Evolutionary conservation across 2,888 invertebrate genomes (phyloP).

Genomic region (Epirrita christyi): DNA sequence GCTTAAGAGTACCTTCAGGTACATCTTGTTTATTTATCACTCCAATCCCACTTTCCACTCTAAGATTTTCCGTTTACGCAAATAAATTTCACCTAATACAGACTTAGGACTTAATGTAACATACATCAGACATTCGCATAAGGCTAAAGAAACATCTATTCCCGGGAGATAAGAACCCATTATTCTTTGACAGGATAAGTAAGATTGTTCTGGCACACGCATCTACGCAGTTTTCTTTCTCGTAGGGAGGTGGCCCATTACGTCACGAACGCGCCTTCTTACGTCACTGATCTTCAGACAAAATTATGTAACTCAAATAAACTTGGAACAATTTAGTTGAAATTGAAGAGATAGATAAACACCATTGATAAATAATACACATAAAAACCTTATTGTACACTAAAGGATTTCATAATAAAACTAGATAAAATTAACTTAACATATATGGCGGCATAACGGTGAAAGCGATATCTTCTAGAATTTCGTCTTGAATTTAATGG

Average conservation of each 20-base stretch:
- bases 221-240: slow-evolving; percentile 17
- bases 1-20: not conserved
- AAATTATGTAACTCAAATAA: not conserved
- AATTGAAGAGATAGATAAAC: too few relatives aligned
- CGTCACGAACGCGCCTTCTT: slow-evolving; percentile 14
- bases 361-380: too few relatives aligned
- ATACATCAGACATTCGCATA: slow-evolving; percentile 26
- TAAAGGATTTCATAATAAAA: too few relatives aligned
- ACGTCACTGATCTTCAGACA: slow-evolving; percentile 3
- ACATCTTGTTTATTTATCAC: slow-evolving; percentile 8
- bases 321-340: too few relatives aligned
- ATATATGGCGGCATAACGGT: too few relatives aligned
- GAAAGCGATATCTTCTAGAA: too few relatives aligned
- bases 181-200: slow-evolving; percentile 35
- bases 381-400: too few relatives aligned
- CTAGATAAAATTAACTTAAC: too few relatives aligned
- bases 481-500: too few relatives aligned
- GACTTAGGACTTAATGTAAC: slow-evolving; percentile 18
- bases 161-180: slow-evolving; percentile 29
- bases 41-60: slow-evolving; percentile 10
- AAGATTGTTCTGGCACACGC: not conserved
- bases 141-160: slow-evolving; percentile 30
- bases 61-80: slow-evolving; percentile 20
- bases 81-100: slow-evolving; percentile 25
- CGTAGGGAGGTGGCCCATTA: slow-evolving; percentile 10